Base-by-base conservation (phyloP, 2,113 vertebrate genomes). In the Anseranas semipalmata region DNA sequence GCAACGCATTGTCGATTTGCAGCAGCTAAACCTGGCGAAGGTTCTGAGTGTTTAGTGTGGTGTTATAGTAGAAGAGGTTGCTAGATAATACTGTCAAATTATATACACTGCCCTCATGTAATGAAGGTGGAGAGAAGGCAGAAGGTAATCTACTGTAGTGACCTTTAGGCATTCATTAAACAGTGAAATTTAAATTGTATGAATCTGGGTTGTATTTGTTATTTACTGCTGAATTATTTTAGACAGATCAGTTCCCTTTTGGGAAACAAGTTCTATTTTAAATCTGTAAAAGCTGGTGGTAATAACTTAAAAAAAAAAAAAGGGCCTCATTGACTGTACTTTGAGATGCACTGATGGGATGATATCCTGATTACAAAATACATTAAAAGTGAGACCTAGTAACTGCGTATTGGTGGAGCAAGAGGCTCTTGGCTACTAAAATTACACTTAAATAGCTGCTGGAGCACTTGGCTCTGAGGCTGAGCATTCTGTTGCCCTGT, bases 131-230 rank as follows among this genome's bases (percentile, higher is more conserved):
- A 56, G 76, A 28, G 68, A 21, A 63, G 25, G 37, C 59, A 55
- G 92, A 63, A 97, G 56, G 52, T 56, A 45, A 7, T 28, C 24
- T 72, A 8, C 63, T 78, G 0, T 8, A 39, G 46, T 78, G 90
- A 71, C 72, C 39, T 95, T 90, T 39, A 19, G 52, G 19, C 18
- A 4, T 84, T 72, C 52, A 43, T 86, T 65, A 65, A 76, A 32
- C 50, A n/a, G 22, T 48, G 70, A 5, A 8, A 41, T n/a, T 13
- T 7, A 35, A 77, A 35, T 46, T 3, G 0, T 17, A 2, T 39
- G 56, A 63, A 17, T 39, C 28, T 5, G 41, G 1, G 3, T 35
- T 72, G 15, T 41, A 21, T 41, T 13, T 77, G 32, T 27, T 78
- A 4, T 3, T 71, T 58, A 24, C 15, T 48, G 6, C 30, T 53